Evolutionary conservation across 2,797 vertebrate species (phyloP), one percentile per base, ranked within the genome.

Genomic region (Acanthiza pusilla): DNA sequence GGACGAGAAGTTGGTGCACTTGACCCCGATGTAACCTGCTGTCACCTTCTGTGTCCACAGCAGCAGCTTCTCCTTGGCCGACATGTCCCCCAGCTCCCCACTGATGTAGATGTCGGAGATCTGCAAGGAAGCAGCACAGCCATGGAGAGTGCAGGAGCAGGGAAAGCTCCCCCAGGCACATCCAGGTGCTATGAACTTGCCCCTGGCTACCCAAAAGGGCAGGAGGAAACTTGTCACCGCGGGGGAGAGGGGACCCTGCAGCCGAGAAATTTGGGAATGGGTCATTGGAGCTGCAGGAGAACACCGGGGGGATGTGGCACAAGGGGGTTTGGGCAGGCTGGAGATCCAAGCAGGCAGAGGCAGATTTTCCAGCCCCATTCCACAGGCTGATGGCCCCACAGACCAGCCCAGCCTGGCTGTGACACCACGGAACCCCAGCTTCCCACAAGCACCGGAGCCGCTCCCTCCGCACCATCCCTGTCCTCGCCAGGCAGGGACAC

Each of bases 41-140:
- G 98, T 99, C 89, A 99, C 99, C 97, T 99, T 98, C 97, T 99
- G 99, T 22, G 99, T 99, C 99, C 99, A 99, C 81, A 99, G 93
- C 68, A 99, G 98, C 96, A 99, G 98, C 97, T 99, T 99, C 96
- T 99, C 99, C 98, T 99, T 99, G 97, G 99, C 99, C 2, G 99
- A 99, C 98, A 99, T 99, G 94, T 99, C 99, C 50, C 98, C 98
- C 0, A 98, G 99, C 95, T 99, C 99, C 19, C 99, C 99, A 4
- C 99, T 99, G 97, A 99, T 99, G 89, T 99, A 99, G 97, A 99
- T 99, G 97, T 99, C 99, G 0, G 99, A 99, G 96, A 99, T 99
- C 99, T 99, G 98, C 4, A 96, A 92, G 80, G 87, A 78, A 88
- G 82, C 3, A 1, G 87, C 81, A 78, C 6, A 50, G 60, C 65